Evolutionary conservation across 1,140 invertebrate genomes (phyloP).

Genomic region (Nasonia vitripennis): DNA sequence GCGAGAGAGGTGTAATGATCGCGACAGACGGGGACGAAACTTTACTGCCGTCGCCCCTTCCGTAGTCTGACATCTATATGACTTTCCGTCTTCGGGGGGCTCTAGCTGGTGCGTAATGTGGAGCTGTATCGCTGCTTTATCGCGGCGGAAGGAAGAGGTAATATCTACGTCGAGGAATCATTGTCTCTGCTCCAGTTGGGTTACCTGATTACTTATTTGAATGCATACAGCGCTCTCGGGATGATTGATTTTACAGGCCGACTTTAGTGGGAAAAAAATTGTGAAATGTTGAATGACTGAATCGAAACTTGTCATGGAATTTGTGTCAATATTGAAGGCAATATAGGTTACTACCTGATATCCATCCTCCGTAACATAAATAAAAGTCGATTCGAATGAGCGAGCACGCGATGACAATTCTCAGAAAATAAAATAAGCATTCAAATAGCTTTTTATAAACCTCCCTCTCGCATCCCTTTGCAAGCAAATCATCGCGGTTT

Average conservation of each 20-base stretch:
- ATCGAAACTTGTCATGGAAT: no score
- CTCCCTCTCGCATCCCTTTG: background rate
- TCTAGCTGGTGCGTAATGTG: no score
- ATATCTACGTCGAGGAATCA: conserved; percentile 1
- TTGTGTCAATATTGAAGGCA: no score
- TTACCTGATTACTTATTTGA: no score
- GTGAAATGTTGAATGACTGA: no score
- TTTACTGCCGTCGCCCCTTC: conserved; percentile 56
- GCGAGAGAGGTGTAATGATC: conserved; percentile 61
- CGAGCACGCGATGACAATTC: background rate
- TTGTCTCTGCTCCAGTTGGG: background rate
- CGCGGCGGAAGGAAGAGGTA: background rate
- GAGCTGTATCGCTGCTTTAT: background rate
- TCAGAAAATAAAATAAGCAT: no score
- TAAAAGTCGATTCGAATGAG: background rate
- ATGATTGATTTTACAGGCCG: no score
- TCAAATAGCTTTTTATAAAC: no score
- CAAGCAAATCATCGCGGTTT: conserved; percentile 24
- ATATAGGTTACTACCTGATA: background rate
- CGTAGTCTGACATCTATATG: conserved; percentile 53
- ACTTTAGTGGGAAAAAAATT: no score
- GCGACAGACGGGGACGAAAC: conserved; percentile 52
- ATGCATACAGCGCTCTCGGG: no score
- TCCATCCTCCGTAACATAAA: background rate
- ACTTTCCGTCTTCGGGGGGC: conserved; percentile 26